Conservation (phyloP, 2,113 vertebrate species). For the Hypocryptadius cinnamomeus region DNA sequence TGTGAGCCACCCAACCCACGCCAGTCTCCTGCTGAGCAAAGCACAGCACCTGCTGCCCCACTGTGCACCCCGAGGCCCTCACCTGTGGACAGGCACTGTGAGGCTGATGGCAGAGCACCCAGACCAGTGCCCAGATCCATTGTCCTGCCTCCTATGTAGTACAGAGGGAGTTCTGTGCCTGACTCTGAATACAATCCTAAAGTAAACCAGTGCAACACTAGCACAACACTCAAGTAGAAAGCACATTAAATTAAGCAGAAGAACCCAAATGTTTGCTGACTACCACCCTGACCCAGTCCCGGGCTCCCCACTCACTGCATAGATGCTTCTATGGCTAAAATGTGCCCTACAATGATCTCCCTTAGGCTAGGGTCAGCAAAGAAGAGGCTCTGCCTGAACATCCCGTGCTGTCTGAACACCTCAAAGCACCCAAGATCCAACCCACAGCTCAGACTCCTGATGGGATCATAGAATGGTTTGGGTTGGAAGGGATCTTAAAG, state of each 20-base stretch:
- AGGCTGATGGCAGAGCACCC: neutral
- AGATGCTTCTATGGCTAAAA: neutral
- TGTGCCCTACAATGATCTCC: neutral
- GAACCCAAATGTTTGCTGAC: neutral
- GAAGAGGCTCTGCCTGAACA: neutral
- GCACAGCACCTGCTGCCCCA: neutral
- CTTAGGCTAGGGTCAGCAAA: neutral
- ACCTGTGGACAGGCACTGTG: accelerated
- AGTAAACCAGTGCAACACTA: neutral
- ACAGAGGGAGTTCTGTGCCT: neutral
- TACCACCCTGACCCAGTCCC: neutral
- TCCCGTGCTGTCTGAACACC: neutral
- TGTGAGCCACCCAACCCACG: accelerated
- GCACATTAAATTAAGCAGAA: neutral
- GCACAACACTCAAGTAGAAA: neutral
- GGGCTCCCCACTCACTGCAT: neutral
- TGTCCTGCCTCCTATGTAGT: neutral
- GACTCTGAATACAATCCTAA: neutral
- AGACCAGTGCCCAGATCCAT: neutral
- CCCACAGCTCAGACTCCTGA: neutral
- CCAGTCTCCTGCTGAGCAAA: neutral
- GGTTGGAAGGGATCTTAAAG: neutral
- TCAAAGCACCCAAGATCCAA: neutral
- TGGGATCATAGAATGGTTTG: neutral
- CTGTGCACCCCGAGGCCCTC: neutral